Percentiles rank a stretch among this genome's conserved stretches.
phyloP scores from a whole-genome alignment of 2,113 vertebrate genomes.

The Cottus gobio region DNA sequence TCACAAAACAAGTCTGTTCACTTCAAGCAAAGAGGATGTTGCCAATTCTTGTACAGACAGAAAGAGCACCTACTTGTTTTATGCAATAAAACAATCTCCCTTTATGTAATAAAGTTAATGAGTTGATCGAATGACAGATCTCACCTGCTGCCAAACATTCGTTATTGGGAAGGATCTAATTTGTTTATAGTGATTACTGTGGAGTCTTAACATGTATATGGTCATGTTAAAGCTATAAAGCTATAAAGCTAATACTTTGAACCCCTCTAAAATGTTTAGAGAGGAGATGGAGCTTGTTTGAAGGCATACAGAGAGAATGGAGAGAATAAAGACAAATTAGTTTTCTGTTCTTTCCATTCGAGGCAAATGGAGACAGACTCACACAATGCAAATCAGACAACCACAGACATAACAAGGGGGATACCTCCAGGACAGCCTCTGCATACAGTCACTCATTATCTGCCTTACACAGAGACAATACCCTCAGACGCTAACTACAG shows the following conservation, averaged over 20 bases:
- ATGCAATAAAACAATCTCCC: neutral
- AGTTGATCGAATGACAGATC: neutral
- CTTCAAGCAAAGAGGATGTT: neutral
- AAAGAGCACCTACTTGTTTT: neutral
- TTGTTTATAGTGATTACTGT: neutral
- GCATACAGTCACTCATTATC: slow-evolving; percentile 62
- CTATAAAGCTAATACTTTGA: neutral
- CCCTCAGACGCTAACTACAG: slow-evolving; percentile 50
- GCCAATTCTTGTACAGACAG: too few species aligned
- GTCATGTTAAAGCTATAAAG: neutral
- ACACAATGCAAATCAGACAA: slow-evolving; percentile 37
- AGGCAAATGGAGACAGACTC: slow-evolving; percentile 24
- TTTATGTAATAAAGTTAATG: neutral
- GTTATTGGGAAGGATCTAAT: neutral
- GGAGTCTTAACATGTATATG: neutral
- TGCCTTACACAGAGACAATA: slow-evolving; percentile 54
- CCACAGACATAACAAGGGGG: slow-evolving; percentile 29
- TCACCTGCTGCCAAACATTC: neutral
- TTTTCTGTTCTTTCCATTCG: slow-evolving; percentile 11
- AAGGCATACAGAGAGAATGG: neutral
- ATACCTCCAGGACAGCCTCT: slow-evolving; percentile 25
- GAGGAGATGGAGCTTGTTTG: neutral
- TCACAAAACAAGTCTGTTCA: too few species aligned
- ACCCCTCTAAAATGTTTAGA: neutral
- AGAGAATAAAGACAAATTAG: neutral